A percentile compares a stretch with the other conserved stretches of the same genome.
Conservation (phyloP, 2,888 invertebrate genomes). For the Drosophila putrida region DNA sequence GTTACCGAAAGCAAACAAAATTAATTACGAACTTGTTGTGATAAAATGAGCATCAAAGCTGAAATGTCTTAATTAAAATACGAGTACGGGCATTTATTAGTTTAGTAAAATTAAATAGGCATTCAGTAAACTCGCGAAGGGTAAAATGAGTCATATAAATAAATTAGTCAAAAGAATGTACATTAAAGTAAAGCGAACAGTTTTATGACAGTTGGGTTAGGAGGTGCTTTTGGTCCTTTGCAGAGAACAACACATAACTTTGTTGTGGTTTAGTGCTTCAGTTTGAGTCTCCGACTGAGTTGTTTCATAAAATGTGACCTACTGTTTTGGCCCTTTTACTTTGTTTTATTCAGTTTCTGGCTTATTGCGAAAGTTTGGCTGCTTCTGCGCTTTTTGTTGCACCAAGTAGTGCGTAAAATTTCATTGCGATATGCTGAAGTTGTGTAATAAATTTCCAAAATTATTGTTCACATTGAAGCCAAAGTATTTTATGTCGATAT, state of each 20-base stretch:
- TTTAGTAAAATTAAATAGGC: conserved; percentile 41
- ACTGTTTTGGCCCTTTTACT: conserved; percentile 51
- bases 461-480: conserved; percentile 72
- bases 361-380: conserved; percentile 59
- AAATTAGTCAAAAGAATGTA: conserved; percentile 64
- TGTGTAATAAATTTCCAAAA: conserved; percentile 72
- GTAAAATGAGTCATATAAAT: conserved; percentile 51
- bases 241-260: conserved; percentile 48
- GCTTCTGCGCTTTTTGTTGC: conserved; percentile 40
- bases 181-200: conserved; percentile 36
- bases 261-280: conserved; percentile 63
- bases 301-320: conserved; percentile 72
- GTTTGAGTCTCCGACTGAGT: conserved; percentile 44
- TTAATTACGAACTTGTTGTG: conserved; percentile 28
- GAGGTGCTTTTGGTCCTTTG: conserved; percentile 2
- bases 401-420: conserved; percentile 78
- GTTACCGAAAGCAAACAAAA: conserved; percentile 7
- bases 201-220: conserved; percentile 44
- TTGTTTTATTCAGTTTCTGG: conserved; percentile 61
- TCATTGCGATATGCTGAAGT: conserved; percentile 75
- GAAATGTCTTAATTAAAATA: conserved; percentile 59
- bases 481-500: conserved; percentile 59
- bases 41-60: conserved; percentile 2
- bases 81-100: conserved; percentile 37
- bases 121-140: conserved; percentile 1